phyloP scores from a whole-genome alignment of 2,888 invertebrate genomes.

The Drosophila subquinaria region DNA sequence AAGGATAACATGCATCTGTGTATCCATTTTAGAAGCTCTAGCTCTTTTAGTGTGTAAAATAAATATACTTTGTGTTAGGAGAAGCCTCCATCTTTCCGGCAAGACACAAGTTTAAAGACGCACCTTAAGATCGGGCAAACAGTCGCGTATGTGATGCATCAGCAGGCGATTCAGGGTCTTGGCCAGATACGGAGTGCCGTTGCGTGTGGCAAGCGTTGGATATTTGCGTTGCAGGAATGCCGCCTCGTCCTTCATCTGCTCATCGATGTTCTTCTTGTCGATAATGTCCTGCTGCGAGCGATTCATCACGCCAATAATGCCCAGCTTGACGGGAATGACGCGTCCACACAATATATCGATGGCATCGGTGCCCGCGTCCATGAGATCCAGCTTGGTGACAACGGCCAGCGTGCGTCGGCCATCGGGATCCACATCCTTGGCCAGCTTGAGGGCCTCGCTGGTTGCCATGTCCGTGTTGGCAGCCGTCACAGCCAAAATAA shows the following conservation, averaged over 20 bases:
- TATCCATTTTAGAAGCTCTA: no score
- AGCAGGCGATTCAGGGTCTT: conserved; percentile 98
- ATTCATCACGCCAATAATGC: conserved; percentile 99
- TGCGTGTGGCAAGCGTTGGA: conserved; percentile 97
- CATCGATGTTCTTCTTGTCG: conserved; percentile 93
- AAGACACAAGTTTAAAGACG: not conserved
- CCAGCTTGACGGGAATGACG: conserved; percentile 99
- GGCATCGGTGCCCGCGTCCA: conserved; percentile 99
- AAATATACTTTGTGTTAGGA: no score
- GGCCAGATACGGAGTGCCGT: conserved; percentile 98
- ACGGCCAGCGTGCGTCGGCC: conserved; percentile 98
- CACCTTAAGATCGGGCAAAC: conserved; percentile 98
- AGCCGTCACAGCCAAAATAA: conserved; percentile 98
- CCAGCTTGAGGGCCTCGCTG: conserved; percentile 98
- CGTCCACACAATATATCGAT: conserved; percentile 99
- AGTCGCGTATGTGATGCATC: conserved; percentile 99
- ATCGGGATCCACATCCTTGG: conserved; percentile 98
- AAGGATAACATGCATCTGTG: no score
- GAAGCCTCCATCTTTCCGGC: no score
- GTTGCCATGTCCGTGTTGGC: conserved; percentile 99
- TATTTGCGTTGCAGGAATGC: conserved; percentile 98
- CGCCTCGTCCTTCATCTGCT: conserved; percentile 97
- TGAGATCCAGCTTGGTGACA: conserved; percentile 99
- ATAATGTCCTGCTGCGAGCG: conserved; percentile 99
- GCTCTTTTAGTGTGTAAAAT: no score